Percentiles rank a stretch among this genome's conserved stretches.
phyloP scores from a whole-genome alignment of 2,888 invertebrate genomes.

The Tetragnatha montana region DNA sequence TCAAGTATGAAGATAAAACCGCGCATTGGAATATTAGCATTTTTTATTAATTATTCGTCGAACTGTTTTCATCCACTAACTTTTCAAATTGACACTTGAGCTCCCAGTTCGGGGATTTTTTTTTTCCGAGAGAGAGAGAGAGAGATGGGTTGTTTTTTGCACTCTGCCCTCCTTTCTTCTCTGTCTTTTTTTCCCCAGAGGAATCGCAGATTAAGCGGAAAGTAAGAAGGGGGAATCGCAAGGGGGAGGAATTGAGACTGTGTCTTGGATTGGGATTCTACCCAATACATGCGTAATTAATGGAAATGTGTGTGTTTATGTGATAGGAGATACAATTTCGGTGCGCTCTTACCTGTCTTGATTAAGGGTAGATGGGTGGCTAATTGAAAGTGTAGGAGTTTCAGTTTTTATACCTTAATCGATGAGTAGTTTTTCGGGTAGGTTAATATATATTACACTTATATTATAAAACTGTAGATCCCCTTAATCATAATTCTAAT shows the following conservation, averaged over 20 bases:
- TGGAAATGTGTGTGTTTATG: constrained; percentile 13
- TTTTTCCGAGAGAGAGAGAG: too few relatives aligned
- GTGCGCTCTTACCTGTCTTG: background rate
- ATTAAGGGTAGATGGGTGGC: background rate
- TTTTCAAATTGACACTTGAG: constrained; percentile 67
- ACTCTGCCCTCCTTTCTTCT: background rate
- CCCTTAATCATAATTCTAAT: too few relatives aligned
- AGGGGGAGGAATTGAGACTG: constrained; percentile 7
- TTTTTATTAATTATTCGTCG: constrained; percentile 67
- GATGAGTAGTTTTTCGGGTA: too few relatives aligned
- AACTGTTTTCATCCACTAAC: constrained; percentile 60
- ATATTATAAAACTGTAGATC: too few relatives aligned
- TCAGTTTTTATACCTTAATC: background rate
- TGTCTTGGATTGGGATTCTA: constrained; percentile 27
- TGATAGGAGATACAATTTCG: background rate
- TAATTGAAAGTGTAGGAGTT: background rate
- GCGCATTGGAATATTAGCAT: constrained; percentile 50
- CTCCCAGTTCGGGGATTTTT: constrained; percentile 24
- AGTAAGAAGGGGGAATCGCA: background rate
- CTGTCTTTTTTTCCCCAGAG: background rate
- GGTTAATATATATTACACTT: too few relatives aligned
- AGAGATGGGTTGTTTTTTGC: background rate
- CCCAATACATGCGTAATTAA: constrained; percentile 50
- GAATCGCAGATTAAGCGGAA: constrained; percentile 29
- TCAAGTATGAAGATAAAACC: constrained; percentile 28